Evolutionary conservation across 1,140 invertebrate species (phyloP).

Genomic region (Lerema accius): DNA sequence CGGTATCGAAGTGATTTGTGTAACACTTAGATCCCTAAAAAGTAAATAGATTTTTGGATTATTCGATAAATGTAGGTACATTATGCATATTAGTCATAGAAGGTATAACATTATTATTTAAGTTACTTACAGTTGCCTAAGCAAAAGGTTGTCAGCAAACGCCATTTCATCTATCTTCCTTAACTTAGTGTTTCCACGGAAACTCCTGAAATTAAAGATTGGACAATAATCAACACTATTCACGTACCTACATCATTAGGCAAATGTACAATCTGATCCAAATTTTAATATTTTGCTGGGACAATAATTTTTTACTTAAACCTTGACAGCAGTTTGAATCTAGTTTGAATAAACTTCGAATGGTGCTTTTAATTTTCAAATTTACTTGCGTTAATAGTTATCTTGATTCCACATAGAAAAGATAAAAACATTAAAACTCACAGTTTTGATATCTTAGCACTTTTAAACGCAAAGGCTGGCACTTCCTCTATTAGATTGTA

Average conservation of each 20-base stretch:
- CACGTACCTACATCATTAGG: too few relatives aligned
- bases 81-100: too few relatives aligned
- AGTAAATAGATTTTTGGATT: too few relatives aligned
- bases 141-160: slow-evolving; percentile 84
- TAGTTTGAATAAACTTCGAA: too few relatives aligned
- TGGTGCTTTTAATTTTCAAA: too few relatives aligned
- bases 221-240: too few relatives aligned
- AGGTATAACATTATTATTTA: slow-evolving; percentile 12
- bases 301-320: not conserved
- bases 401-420: too few relatives aligned
- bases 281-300: too few relatives aligned
- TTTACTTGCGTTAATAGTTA: too few relatives aligned
- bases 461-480: slow-evolving; percentile 68
- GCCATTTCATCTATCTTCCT: slow-evolving; percentile 84
- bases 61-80: too few relatives aligned
- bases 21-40: slow-evolving; percentile 83
- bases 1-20: slow-evolving; percentile 88
- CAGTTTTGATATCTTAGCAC: slow-evolving; percentile 73
- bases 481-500: slow-evolving; percentile 74
- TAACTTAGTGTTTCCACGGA: slow-evolving; percentile 84
- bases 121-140: slow-evolving; percentile 67
- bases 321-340: too few relatives aligned
- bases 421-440: slow-evolving; percentile 46
- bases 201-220: slow-evolving; percentile 82
- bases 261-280: too few relatives aligned